phyloP scores from a whole-genome alignment of 2,888 invertebrate species.

The Rhimphoctona megacephalus region DNA sequence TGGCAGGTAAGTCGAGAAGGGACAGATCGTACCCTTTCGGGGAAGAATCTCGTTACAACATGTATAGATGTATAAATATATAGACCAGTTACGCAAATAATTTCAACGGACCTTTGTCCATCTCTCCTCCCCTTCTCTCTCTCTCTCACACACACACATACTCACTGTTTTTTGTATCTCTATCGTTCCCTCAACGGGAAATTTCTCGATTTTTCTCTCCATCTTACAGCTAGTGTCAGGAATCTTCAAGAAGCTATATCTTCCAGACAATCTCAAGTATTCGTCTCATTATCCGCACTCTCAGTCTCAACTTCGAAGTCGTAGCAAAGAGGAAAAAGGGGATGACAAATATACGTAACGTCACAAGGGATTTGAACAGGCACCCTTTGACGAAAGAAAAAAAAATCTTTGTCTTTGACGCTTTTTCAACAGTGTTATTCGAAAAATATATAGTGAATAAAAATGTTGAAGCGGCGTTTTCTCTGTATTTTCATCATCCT shows the following conservation, averaged over 20 bases:
- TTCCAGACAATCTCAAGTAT: conserved; percentile 50
- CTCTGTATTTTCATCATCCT: conserved; percentile 50
- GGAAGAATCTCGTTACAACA: too few relatives aligned
- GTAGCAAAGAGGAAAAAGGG: not conserved
- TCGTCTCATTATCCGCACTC: conserved; percentile 58
- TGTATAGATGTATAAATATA: conserved; percentile 6
- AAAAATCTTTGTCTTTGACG: conserved; percentile 50
- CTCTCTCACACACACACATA: not conserved
- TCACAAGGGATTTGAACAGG: not conserved
- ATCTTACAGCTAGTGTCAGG: conserved; percentile 23
- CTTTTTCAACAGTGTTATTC: conserved; percentile 34
- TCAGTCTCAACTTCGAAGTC: conserved; percentile 27
- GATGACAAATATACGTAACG: not conserved
- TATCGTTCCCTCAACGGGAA: conserved; percentile 3
- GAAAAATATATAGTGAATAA: conserved; percentile 10
- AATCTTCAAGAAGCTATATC: conserved; percentile 35
- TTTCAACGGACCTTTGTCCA: not conserved
- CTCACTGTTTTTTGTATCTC: not conserved
- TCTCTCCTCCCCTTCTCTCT: not conserved
- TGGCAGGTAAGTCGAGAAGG: too few relatives aligned
- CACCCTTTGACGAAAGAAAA: conserved; percentile 1
- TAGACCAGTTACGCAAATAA: conserved; percentile 4
- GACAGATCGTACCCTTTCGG: too few relatives aligned
- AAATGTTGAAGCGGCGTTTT: not conserved
- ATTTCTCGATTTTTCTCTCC: conserved; percentile 22